Percentiles rank a stretch among this genome's conserved stretches.
These are phyloP conservation scores for Coturnix japonica DNA, from an alignment of 2,113 vertebrate genomes.

Conservation along the genomic window DNA sequence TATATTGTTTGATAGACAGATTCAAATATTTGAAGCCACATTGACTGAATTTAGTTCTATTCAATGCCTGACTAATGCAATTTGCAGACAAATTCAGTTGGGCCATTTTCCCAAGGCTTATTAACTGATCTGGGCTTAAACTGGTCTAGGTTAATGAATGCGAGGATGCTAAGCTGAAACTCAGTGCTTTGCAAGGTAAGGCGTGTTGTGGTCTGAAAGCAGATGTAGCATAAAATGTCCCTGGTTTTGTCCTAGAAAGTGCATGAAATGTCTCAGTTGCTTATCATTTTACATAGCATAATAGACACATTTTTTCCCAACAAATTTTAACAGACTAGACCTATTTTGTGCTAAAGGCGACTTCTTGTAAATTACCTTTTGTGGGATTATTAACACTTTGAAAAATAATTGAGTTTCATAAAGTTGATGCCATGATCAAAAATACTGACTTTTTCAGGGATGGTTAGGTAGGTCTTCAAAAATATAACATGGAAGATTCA, in stretches of 20 bases:
- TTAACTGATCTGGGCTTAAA: conserved; percentile 49
- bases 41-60: conserved; percentile 75
- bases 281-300: background rate
- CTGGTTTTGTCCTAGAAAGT: background rate
- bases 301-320: background rate
- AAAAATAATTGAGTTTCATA: conserved; percentile 74
- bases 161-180: conserved; percentile 77
- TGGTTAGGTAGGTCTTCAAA: conserved; percentile 65
- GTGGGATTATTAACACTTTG: conserved; percentile 43
- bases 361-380: conserved; percentile 77
- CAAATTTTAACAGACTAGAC: conserved; percentile 13
- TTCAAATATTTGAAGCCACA: conserved; percentile 78
- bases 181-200: conserved; percentile 64
- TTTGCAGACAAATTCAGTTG: conserved; percentile 82
- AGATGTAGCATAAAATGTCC: background rate
- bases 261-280: background rate
- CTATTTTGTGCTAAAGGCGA: background rate
- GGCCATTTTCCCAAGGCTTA: conserved; percentile 70
- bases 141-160: conserved; percentile 75
- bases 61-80: conserved; percentile 72
- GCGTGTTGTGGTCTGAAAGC: conserved; percentile 64
- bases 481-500: conserved; percentile 74
- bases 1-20: conserved; percentile 67
- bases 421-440: conserved; percentile 80
- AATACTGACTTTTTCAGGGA: conserved; percentile 51